A percentile compares a stretch with the other conserved stretches of the same genome.
phyloP scores from a whole-genome alignment of 2,797 vertebrate species.

The Megalops cyprinoides region DNA sequence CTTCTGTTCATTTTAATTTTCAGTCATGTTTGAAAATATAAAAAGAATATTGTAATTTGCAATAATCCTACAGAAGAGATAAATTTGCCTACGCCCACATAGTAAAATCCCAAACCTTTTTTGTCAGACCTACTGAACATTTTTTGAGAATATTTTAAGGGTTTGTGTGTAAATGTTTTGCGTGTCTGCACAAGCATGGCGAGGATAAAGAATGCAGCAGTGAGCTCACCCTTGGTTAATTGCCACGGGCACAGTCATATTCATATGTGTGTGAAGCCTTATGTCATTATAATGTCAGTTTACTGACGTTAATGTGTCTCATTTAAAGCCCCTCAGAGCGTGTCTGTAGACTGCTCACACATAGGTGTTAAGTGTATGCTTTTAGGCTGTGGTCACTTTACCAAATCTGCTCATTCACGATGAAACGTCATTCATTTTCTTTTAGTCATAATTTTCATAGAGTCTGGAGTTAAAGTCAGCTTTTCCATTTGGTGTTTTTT shows the following conservation, averaged over 20 bases:
- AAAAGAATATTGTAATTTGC: too few relatives aligned
- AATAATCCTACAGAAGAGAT: too few relatives aligned
- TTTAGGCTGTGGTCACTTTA: neutral
- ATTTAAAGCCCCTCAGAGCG: neutral
- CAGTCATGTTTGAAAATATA: neutral
- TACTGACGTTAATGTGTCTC: neutral
- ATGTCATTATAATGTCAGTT: neutral
- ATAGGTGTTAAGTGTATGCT: too few relatives aligned
- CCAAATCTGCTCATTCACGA: neutral
- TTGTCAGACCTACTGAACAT: too few relatives aligned
- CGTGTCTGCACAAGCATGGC: too few relatives aligned
- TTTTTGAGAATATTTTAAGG: neutral
- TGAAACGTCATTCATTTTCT: neutral
- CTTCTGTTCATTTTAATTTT: too few relatives aligned
- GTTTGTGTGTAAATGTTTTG: constrained; percentile 6
- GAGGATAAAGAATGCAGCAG: neutral
- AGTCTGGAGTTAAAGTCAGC: too few relatives aligned
- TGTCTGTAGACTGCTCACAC: neutral
- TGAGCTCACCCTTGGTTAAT: neutral
- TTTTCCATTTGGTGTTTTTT: too few relatives aligned
- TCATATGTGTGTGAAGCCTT: neutral
- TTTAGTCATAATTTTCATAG: neutral
- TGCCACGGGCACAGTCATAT: neutral
- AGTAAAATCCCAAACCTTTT: too few relatives aligned
- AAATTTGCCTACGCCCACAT: too few relatives aligned